Evolutionary conservation across 2,113 vertebrate species (phyloP), one percentile per base, ranked within the genome.

Genomic region (Thamnaconus septentrionalis): DNA sequence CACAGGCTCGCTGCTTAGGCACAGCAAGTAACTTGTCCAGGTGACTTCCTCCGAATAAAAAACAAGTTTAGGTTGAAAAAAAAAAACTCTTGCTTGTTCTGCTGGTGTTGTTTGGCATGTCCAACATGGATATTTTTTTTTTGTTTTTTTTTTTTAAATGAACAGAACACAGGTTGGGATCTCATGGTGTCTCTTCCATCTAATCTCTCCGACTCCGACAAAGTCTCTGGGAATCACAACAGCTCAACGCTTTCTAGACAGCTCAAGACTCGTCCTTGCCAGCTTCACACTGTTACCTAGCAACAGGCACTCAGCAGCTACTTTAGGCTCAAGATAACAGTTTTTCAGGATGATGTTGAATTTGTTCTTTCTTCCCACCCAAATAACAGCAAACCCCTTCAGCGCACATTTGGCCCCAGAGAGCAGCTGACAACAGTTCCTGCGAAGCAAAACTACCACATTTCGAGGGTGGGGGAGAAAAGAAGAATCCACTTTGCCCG

Each of bases 241-340:
- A 71, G 52, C 18, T 31, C 18, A 31, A 31, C 18, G 18, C 18
- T 31, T 31, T 31, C 18, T 31, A 31, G 18, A 31, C 76, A 73
- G 65, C 73, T 73, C 79, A 61, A 84, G 77, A 78, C 50, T 76
- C 73, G 72, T 85, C 79, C 80, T 79, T 74, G 49, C 76, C 87
- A 82, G 78, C 80, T 84, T 76, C 67, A 87, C 86, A 81, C 78
- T 7, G 88, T 90, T 84, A 87, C 91, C 80, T 89, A 91, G 91
- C 90, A 92, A 91, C 89, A 88, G 71, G 83, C 62, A 65, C 62
- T 79, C 66, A 52, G 74, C 81, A 79, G 81, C 71, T 76, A 88
- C 83, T 79, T 85, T 72, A 69, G 65, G 79, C 80, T 82, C 78
- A 82, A 83, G 79, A 83, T 87, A 84, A 82, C 60, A 73, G 79